Evolutionary conservation across 92 coral and sea anemone species (phyloP), one percentile per base, ranked within the genome.

Genomic region (Umimayanthus chanpuru): DNA sequence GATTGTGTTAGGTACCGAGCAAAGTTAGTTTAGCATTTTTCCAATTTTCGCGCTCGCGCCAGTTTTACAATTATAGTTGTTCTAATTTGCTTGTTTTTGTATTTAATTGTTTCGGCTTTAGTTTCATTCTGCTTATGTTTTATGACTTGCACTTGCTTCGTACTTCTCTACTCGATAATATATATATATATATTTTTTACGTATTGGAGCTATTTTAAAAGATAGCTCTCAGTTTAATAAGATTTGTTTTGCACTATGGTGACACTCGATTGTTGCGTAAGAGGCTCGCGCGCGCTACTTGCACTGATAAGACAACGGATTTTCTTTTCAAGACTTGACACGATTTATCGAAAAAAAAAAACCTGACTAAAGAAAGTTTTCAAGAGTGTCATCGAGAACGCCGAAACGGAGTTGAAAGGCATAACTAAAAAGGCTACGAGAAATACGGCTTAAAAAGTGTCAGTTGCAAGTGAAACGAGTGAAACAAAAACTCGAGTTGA

Each of bases 201-300:
- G n/a, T 74, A 74, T 74, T 74, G 79, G 79, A 74, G 79, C 79
- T 74, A 74, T 74, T 74, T 74, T 74, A 74, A 32, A 30, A 74
- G 79, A 74, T 74, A 16, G 79, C 47, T 74, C 79, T 74, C 79
- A 74, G 79, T 74, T 74, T 74, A 74, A 67, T 67, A 67, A 74
- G 79, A 30, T 74, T 74, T 74, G 79, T 74, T 74, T 74, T 74
- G 79, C 79, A 74, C 47, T 74, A 74, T 30, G 79, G 79, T 74
- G 79, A 74, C 2, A 74, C 79, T 74, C 79, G 49, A 74, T 74
- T 74, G 79, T 74, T 74, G 79, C 47, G 79, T 74, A 68, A 74
- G 79, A 74, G 79, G 47, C 79, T 74, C 79, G 79, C 79, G 79
- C 79, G 79, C 79, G 79, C 79, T 74, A 74, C 47, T 74, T 74